phyloP scores from a whole-genome alignment of 1,140 invertebrate genomes.

The Meloidogyne exigua region DNA sequence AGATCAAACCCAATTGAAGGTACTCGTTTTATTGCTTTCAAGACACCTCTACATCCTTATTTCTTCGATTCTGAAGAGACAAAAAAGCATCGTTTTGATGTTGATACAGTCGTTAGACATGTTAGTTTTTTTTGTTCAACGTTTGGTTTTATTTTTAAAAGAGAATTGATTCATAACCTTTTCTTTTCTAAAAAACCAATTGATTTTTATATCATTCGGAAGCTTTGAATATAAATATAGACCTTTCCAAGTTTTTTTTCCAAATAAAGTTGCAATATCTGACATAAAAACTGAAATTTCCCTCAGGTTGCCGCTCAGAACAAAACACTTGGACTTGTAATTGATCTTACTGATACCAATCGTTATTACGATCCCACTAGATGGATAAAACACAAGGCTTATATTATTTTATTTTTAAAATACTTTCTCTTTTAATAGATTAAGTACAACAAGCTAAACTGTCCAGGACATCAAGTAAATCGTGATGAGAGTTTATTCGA shows the following conservation, averaged over 20 bases:
- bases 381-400: not conserved
- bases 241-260: no score
- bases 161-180: no score
- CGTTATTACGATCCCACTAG: conserved; percentile 70
- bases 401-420: not conserved
- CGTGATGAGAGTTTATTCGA: conserved; percentile 32
- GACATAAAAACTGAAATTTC: not conserved
- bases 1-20: conserved; percentile 69
- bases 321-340: conserved; percentile 69
- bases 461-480: conserved; percentile 65
- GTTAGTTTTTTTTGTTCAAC: not conserved
- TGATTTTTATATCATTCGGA: no score
- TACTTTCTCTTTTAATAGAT: conserved; percentile 50
- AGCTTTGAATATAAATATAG: not conserved
- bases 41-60: conserved; percentile 71
- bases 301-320: not conserved
- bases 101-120: conserved; percentile 2
- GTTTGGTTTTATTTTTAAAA: no score
- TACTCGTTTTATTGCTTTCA: conserved; percentile 75
- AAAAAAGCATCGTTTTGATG: conserved; percentile 13
- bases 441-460: conserved; percentile 66
- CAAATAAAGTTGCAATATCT: no score
- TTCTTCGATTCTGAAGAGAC: conserved; percentile 3
- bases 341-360: conserved; percentile 73
- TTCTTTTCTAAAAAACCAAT: no score